Conservation (phyloP, 2,888 invertebrate genomes). For the Furcula furcula region DNA sequence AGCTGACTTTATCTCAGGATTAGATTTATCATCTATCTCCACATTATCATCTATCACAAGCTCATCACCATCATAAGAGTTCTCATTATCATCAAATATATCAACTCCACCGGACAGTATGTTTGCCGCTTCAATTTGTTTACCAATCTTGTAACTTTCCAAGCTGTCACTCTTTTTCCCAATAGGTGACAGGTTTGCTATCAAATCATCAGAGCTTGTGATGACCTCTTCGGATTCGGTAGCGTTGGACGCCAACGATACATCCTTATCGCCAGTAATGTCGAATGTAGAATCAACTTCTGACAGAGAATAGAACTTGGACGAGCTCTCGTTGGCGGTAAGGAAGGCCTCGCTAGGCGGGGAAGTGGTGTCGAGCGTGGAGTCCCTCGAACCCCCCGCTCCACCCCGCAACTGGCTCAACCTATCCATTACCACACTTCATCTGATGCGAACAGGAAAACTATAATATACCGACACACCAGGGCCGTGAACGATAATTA, state of each 20-base stretch:
- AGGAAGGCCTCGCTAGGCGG: conserved; percentile 64
- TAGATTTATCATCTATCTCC: conserved; percentile 55
- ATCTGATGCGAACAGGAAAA: conserved; percentile 61
- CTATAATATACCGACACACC: conserved; percentile 26
- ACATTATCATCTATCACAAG: conserved; percentile 75
- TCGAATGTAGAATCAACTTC: conserved; percentile 67
- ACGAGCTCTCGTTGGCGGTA: conserved; percentile 68
- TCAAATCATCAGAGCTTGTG: conserved; percentile 46
- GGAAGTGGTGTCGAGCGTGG: conserved; percentile 64
- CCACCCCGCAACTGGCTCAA: conserved; percentile 67
- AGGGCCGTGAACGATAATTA: conserved; percentile 22
- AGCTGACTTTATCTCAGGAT: conserved; percentile 36
- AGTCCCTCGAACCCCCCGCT: conserved; percentile 61
- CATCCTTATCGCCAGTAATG: conserved; percentile 59
- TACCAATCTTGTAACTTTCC: conserved; percentile 66
- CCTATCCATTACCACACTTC: conserved; percentile 78
- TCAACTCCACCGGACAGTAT: conserved; percentile 74
- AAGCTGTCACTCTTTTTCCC: conserved; percentile 57
- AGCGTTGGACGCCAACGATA: conserved; percentile 40
- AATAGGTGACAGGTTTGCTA: conserved; percentile 63
- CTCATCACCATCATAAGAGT: conserved; percentile 74
- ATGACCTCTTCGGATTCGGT: conserved; percentile 43
- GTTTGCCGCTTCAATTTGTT: conserved; percentile 74
- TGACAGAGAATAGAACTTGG: conserved; percentile 72
- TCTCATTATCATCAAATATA: conserved; percentile 78